phyloP scores from a whole-genome alignment of 1,140 invertebrate species.

The Carcinoscorpius rotundicauda region DNA sequence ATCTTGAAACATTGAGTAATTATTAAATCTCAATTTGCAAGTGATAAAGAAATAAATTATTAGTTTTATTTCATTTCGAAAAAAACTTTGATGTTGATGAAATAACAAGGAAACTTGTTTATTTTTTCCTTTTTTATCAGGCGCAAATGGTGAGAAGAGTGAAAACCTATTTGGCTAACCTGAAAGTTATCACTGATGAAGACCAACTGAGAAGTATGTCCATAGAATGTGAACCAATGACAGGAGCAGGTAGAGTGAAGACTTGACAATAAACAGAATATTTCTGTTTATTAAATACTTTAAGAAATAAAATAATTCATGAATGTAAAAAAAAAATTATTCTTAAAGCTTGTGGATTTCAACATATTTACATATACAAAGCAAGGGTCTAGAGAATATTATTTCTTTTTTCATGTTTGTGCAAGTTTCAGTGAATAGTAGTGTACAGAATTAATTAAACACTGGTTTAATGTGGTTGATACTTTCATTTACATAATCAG shows the following conservation, averaged over 20 bases:
- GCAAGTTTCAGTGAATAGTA: too few relatives aligned
- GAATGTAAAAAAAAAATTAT: not conserved
- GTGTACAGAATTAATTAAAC: too few relatives aligned
- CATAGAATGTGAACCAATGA: constrained; percentile 68
- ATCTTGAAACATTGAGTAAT: too few relatives aligned
- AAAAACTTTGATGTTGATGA: too few relatives aligned
- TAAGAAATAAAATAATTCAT: not conserved
- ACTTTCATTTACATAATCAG: too few relatives aligned
- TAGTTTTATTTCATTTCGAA: too few relatives aligned
- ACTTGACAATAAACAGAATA: not conserved
- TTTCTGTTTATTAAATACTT: not conserved
- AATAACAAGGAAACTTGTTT: too few relatives aligned
- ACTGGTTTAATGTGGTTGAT: too few relatives aligned
- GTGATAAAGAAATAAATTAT: too few relatives aligned
- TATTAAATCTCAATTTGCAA: too few relatives aligned
- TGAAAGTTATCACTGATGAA: constrained; percentile 86
- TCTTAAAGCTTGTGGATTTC: not conserved
- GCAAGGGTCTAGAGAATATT: constrained; percentile 11
- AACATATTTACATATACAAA: constrained; percentile 2
- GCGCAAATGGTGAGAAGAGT: constrained; percentile 94
- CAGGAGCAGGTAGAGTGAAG: constrained; percentile 33
- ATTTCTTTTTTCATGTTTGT: too few relatives aligned
- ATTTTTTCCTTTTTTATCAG: constrained; percentile 27
- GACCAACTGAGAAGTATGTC: constrained; percentile 76
- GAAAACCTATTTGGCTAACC: constrained; percentile 84